Conservation (phyloP, 2,797 vertebrate genomes). For the Parambassis ranga region DNA sequence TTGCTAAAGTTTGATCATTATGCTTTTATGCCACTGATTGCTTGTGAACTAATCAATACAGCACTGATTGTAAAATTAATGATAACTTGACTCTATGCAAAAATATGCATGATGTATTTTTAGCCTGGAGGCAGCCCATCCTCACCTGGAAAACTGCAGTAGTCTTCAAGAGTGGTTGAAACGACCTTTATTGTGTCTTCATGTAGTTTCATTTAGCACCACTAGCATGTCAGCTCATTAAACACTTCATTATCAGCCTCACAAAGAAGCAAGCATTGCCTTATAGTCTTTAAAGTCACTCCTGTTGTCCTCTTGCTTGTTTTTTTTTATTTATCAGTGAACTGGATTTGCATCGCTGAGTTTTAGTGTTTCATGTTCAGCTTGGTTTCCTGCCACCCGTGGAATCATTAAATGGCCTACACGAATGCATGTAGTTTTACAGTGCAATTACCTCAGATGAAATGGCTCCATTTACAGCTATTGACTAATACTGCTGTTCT, state of each 20-base stretch:
- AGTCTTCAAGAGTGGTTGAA: too few species aligned
- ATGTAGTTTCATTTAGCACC: neutral
- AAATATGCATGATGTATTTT: neutral
- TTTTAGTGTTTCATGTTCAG: neutral
- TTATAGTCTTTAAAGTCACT: neutral
- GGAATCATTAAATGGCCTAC: neutral
- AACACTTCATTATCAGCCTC: neutral
- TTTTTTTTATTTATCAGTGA: neutral
- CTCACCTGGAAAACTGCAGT: too few species aligned
- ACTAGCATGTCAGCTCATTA: neutral
- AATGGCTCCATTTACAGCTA: neutral
- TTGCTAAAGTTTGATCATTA: too few species aligned
- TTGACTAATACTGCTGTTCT: neutral
- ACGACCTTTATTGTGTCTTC: too few species aligned
- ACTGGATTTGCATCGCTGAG: neutral
- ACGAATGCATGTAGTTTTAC: neutral
- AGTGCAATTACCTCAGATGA: neutral
- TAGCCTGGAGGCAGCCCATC: too few species aligned
- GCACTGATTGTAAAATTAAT: neutral
- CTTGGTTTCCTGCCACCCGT: neutral
- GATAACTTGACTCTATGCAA: too few species aligned
- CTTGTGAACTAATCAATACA: neutral
- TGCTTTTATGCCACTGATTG: too few species aligned
- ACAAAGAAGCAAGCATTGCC: neutral
- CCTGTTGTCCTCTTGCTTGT: neutral